phyloP scores from a whole-genome alignment of 1,140 invertebrate genomes.

The Myzus persicae region DNA sequence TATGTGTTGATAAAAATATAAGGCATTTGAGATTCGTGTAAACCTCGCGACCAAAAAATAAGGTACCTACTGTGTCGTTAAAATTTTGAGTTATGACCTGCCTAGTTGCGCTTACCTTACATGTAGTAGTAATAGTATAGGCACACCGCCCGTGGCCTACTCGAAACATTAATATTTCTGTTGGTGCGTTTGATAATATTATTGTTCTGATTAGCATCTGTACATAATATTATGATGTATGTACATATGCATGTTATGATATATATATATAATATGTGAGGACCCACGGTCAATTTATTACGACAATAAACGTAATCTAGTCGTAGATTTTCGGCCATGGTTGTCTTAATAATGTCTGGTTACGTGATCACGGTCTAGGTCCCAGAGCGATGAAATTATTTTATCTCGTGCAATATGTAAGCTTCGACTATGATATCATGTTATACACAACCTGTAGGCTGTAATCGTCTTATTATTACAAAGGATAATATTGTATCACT shows the following conservation, averaged over 20 bases:
- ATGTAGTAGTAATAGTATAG: too few species aligned
- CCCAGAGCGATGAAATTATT: neutral
- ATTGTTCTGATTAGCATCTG: neutral
- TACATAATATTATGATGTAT: too few species aligned
- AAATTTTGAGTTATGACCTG: neutral
- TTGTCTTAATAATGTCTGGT: neutral
- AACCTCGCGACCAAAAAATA: too few species aligned
- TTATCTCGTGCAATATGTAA: neutral
- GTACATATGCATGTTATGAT: too few species aligned
- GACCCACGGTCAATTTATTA: neutral
- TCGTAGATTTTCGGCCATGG: neutral
- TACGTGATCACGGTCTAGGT: neutral
- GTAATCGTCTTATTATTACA: neutral
- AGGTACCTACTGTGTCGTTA: neutral
- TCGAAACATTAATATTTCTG: slow-evolving; percentile 1
- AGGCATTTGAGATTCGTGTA: neutral
- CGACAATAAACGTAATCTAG: neutral
- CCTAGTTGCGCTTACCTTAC: neutral
- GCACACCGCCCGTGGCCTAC: neutral
- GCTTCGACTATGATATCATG: neutral
- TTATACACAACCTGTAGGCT: neutral
- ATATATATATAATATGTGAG: neutral
- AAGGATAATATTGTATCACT: neutral
- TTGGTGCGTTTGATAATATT: neutral
- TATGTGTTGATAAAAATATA: neutral